Conservation (phyloP, 2,888 invertebrate species). For the Folsomia manolachei region DNA sequence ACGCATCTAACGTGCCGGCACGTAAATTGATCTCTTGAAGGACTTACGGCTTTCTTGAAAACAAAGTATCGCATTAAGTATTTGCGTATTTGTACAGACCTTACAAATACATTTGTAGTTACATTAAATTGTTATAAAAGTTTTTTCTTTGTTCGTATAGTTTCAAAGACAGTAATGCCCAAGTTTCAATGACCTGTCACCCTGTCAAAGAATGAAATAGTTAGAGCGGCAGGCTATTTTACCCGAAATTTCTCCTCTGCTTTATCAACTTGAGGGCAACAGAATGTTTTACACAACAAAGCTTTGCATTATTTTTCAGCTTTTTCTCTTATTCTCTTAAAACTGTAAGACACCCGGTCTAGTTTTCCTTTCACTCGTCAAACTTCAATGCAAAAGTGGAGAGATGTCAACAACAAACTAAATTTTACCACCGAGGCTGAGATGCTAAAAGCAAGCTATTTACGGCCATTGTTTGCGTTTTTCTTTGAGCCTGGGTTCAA, state of each 20-base stretch:
- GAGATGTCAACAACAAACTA: constrained; percentile 8
- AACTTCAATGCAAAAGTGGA: neutral
- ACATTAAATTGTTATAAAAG: no score
- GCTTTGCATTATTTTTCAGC: constrained; percentile 1
- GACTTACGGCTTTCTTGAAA: no score
- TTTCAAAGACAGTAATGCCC: no score
- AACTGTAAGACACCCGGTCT: neutral
- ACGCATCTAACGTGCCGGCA: no score
- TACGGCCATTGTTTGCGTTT: neutral
- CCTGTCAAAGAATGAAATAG: neutral
- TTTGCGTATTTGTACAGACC: no score
- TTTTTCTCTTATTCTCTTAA: neutral
- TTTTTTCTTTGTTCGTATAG: no score
- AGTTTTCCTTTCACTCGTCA: neutral
- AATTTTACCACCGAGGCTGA: neutral
- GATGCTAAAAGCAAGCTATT: neutral
- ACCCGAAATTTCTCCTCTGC: neutral
- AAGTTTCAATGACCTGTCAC: constrained; percentile 8
- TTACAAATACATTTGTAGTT: no score
- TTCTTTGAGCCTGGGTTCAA: neutral
- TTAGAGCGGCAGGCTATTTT: neutral
- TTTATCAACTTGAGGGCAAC: neutral
- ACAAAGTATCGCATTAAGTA: no score
- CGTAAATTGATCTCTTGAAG: no score
- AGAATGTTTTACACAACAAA: neutral